phyloP scores from a whole-genome alignment of 2,888 invertebrate species.

The Aporophyla lueneburgensis region DNA sequence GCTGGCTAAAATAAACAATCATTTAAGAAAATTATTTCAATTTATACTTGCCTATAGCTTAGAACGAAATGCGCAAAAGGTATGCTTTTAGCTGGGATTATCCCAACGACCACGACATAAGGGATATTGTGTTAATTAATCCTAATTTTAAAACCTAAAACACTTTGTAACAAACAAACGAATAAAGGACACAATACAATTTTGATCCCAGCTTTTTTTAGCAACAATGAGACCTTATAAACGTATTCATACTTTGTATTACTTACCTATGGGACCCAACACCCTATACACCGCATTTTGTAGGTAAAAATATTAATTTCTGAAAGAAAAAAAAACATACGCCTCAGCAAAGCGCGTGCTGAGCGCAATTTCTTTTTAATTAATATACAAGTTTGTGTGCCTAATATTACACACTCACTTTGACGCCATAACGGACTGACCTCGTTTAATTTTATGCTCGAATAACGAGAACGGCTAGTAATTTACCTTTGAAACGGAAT shows the following conservation, averaged over 20 bases:
- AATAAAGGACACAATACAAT: neutral
- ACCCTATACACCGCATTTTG: neutral
- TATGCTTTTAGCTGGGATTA: neutral
- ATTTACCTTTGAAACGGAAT: constrained; percentile 62
- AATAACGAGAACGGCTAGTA: constrained; percentile 49
- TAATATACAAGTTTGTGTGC: constrained; percentile 60
- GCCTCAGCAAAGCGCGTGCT: constrained; percentile 45
- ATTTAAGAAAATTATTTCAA: neutral
- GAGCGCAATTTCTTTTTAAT: constrained; percentile 65
- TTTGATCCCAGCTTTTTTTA: neutral
- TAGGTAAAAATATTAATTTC: constrained; percentile 32
- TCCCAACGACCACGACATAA: neutral
- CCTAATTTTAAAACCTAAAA: constrained; percentile 12
- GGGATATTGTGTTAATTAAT: neutral
- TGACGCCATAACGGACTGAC: constrained; percentile 62
- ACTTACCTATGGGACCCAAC: neutral
- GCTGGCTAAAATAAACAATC: neutral
- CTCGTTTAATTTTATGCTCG: constrained; percentile 61
- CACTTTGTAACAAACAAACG: constrained; percentile 19
- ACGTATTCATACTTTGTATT: neutral
- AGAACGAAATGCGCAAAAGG: neutral
- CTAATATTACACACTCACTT: constrained; percentile 67
- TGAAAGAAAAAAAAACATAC: constrained; percentile 18
- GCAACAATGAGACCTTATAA: neutral
- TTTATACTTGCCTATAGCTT: neutral